Conservation (phyloP, 2,888 invertebrate species). For the Perdita meconis region DNA sequence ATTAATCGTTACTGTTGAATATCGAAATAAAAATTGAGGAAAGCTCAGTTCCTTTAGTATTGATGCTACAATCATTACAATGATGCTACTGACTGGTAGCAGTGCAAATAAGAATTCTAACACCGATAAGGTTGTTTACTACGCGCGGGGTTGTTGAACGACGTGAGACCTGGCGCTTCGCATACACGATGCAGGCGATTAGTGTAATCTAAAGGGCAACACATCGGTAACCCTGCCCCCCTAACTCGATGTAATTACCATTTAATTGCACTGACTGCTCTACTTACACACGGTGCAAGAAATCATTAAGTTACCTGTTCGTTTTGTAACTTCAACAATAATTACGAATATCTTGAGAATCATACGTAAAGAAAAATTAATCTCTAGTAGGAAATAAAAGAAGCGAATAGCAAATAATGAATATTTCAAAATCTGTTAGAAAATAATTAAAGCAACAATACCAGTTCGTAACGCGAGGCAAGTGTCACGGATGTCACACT, state of each 20-base stretch:
- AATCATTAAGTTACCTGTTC: neutral
- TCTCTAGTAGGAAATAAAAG: too few species aligned
- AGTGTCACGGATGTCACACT: too few species aligned
- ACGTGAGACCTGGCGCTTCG: conserved; percentile 49
- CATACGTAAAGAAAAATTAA: too few species aligned
- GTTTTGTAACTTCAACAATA: neutral
- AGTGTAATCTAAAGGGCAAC: conserved; percentile 31
- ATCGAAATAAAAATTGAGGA: neutral
- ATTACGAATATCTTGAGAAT: neutral
- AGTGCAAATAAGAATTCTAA: conserved; percentile 1
- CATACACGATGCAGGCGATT: conserved; percentile 17
- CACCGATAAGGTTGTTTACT: conserved; percentile 39
- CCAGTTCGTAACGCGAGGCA: too few species aligned
- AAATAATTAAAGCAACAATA: too few species aligned
- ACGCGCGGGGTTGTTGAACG: conserved; percentile 44
- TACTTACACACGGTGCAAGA: conserved; percentile 15
- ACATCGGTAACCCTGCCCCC: conserved; percentile 17
- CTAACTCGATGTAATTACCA: conserved; percentile 32
- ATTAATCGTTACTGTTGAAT: neutral
- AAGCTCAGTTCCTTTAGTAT: neutral
- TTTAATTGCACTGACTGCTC: conserved; percentile 35
- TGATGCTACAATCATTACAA: neutral
- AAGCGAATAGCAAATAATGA: too few species aligned
- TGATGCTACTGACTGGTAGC: neutral
- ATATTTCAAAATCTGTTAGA: too few species aligned